Conservation (phyloP, 2,797 vertebrate species). For the Gephyroberyx darwinii region DNA sequence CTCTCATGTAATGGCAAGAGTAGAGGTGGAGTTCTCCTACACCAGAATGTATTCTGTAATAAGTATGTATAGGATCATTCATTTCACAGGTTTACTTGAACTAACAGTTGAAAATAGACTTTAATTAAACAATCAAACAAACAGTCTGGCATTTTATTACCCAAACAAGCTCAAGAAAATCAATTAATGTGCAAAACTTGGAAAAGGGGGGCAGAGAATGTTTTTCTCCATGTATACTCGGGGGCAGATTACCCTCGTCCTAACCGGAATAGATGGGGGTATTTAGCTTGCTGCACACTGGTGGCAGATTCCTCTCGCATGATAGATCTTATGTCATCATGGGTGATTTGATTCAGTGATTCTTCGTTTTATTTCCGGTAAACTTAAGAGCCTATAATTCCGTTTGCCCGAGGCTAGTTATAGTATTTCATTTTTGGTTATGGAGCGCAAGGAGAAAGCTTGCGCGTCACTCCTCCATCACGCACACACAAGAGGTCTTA, state of each 20-base stretch:
- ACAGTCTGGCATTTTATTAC: background rate
- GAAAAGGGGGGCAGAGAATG: slow-evolving; percentile 1
- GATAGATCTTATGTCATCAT: slow-evolving; percentile 16
- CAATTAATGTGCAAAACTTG: slow-evolving; percentile 24
- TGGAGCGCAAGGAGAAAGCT: slow-evolving; percentile 23
- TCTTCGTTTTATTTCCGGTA: slow-evolving; percentile 32
- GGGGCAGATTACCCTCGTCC: slow-evolving; percentile 1
- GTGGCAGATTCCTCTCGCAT: slow-evolving; percentile 22
- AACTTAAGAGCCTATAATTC: slow-evolving; percentile 28
- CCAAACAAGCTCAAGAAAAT: background rate
- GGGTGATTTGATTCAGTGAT: slow-evolving; percentile 16
- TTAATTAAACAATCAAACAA: background rate
- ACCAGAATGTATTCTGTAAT: background rate
- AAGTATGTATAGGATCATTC: background rate
- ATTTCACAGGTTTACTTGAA: background rate
- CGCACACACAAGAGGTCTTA: slow-evolving; percentile 60
- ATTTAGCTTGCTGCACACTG: slow-evolving; percentile 28
- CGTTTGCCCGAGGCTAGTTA: slow-evolving; percentile 11
- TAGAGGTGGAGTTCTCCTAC: background rate
- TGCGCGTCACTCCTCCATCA: slow-evolving; percentile 64
- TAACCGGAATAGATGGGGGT: slow-evolving; percentile 32
- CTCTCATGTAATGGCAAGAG: background rate
- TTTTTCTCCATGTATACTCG: slow-evolving; percentile 34
- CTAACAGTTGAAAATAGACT: too few species aligned
- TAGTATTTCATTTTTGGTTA: slow-evolving; percentile 19